Conservation (phyloP, 2,888 invertebrate species). For the Spodoptera exigua region DNA sequence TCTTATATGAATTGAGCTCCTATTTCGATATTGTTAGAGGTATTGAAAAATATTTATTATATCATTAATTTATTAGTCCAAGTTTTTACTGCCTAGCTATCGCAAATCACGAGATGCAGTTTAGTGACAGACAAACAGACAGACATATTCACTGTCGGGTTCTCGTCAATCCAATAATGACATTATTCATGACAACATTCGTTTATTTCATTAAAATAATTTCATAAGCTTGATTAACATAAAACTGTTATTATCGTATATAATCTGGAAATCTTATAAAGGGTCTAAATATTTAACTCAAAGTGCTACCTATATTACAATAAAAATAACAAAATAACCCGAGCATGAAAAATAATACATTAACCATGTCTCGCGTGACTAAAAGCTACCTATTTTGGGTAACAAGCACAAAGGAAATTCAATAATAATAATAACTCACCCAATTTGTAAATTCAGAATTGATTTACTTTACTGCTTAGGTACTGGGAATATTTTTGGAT, state of each 20-base stretch:
- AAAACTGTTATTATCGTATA: not conserved
- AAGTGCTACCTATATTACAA: slow-evolving; percentile 28
- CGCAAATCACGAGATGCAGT: too few species aligned
- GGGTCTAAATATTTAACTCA: slow-evolving; percentile 13
- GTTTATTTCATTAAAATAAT: slow-evolving; percentile 16
- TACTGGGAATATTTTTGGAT: slow-evolving; percentile 1
- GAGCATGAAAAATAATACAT: slow-evolving; percentile 6
- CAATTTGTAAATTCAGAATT: slow-evolving; percentile 3
- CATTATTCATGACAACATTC: too few species aligned
- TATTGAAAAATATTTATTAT: too few species aligned
- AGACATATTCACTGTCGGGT: too few species aligned
- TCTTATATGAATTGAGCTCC: too few species aligned
- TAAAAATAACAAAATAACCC: slow-evolving; percentile 24
- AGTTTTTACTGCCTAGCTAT: too few species aligned
- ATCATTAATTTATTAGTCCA: too few species aligned
- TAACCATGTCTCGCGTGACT: slow-evolving; percentile 19
- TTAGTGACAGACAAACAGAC: too few species aligned
- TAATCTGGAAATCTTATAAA: slow-evolving; percentile 24
- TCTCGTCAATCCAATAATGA: too few species aligned
- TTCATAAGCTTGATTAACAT: slow-evolving; percentile 11
- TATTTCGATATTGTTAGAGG: too few species aligned
- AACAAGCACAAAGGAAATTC: slow-evolving; percentile 22
- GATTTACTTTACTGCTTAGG: not conserved
- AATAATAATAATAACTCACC: slow-evolving; percentile 8
- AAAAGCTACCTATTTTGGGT: slow-evolving; percentile 6